Evolutionary conservation across 2,888 invertebrate genomes (phyloP), one percentile per base, ranked within the genome.

Genomic region (Platypus cylindrus): DNA sequence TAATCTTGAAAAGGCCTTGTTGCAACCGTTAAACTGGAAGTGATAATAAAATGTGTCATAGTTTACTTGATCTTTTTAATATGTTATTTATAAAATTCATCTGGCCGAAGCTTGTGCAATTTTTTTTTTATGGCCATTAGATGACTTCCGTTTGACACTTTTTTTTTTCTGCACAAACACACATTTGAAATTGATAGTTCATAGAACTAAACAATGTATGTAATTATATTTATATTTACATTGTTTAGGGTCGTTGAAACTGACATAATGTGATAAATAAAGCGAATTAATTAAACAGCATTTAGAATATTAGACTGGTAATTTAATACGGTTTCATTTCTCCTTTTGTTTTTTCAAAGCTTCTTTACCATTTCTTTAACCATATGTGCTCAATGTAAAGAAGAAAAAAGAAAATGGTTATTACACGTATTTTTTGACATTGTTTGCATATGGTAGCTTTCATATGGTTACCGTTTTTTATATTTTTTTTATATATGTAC

Each of bases 1-100:
- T 48, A 95, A 67, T 1, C 97, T 73, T 2, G 94, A 94, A 66
- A 97, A 98, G 0, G 94, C 90, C 60, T 97, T 97, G 38, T 76
- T 78, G 59, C 97, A 98, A 0, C 89, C 86, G 33, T 82, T 76
- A 61, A 91, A 93, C 95, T 95, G 67, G 28, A 68, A 65, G 43
- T 40, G 45, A 48, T 39, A 45, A 32, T 7, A 17, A n/a, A 8
- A 12, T 20, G 20, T 20, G 25, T 25, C 5, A 11, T 5, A 8
- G 5, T 8, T 25, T 27, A 15, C 27, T 13, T 8, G 7, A 14
- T 13, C 3, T 27, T 27, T 27, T 27, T 14, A 13, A 14, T 27
- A 27, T 27, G 8, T 27, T 27, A 14, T 11, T 25, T 25, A 4
- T 11, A 27, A 5, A 20, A 9, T 20, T 7, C 20, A 5, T 20